These are phyloP conservation scores for Rhinogobio ventralis DNA, from an alignment of 2,797 vertebrate species.

Conservation along the genomic window DNA sequence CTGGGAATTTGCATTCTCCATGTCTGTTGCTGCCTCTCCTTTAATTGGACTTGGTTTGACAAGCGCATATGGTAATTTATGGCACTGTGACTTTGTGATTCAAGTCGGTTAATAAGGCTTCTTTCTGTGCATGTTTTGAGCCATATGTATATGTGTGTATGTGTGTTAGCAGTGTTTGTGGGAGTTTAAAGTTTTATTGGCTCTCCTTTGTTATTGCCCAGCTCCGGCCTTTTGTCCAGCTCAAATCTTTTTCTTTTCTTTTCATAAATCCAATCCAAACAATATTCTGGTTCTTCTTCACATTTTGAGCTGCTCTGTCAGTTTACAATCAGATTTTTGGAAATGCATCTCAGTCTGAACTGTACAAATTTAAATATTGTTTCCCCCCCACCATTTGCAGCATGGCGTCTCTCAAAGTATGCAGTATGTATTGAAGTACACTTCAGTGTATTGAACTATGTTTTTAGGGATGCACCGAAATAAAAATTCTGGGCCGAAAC, in stretches of 20 bases:
- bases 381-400: neutral
- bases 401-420: neutral
- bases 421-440: neutral
- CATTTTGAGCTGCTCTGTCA: neutral
- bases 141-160: neutral
- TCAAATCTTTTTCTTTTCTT: neutral
- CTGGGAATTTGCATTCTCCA: constrained; percentile 40
- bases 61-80: constrained; percentile 53
- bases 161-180: neutral
- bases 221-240: neutral
- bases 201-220: neutral
- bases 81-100: constrained; percentile 42
- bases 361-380: neutral
- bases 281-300: neutral
- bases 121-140: constrained; percentile 18
- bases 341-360: neutral
- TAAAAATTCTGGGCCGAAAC: neutral
- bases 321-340: neutral
- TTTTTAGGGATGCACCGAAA: neutral
- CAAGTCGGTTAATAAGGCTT: constrained; percentile 40
- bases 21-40: constrained; percentile 39
- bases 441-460: no score
- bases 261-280: neutral
- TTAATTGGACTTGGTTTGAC: constrained; percentile 57
- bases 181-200: neutral